phyloP scores from a whole-genome alignment of 2,888 invertebrate species.

The Drosophila meridionalis region DNA sequence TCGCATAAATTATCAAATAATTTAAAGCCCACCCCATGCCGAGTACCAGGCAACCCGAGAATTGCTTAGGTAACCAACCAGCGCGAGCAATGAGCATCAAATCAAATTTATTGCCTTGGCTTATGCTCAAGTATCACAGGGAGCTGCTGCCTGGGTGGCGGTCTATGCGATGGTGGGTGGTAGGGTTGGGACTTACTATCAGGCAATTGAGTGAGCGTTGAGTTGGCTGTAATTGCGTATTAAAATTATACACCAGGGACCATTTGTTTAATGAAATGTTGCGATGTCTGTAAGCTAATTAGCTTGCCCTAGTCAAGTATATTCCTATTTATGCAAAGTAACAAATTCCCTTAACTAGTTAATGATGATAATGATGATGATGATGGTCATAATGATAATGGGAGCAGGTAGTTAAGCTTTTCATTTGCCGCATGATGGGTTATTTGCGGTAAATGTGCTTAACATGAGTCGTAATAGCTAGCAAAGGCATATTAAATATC shows the following conservation, averaged over 20 bases:
- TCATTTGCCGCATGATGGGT: conserved; percentile 48
- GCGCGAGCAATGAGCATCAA: conserved; percentile 48
- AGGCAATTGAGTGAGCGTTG: conserved; percentile 71
- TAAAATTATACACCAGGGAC: conserved; percentile 76
- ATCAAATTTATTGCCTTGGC: conserved; percentile 71
- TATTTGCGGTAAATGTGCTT: conserved; percentile 17
- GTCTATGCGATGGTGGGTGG: background rate
- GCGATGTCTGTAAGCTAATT: conserved; percentile 72
- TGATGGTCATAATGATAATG: conserved; percentile 5
- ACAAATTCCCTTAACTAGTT: conserved; percentile 15
- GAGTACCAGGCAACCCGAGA: conserved; percentile 35
- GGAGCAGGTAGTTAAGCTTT: conserved; percentile 30
- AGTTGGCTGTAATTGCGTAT: conserved; percentile 76
- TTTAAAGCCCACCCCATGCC: conserved; percentile 53
- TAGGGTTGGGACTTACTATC: conserved; percentile 52
- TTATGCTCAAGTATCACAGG: conserved; percentile 41
- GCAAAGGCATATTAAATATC: conserved; percentile 1
- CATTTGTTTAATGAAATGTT: conserved; percentile 78
- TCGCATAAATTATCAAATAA: conserved; percentile 78
- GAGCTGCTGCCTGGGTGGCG: background rate
- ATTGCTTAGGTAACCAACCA: conserved; percentile 69
- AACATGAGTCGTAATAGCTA: conserved; percentile 2
- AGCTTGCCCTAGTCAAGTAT: conserved; percentile 49
- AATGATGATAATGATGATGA: conserved; percentile 14
- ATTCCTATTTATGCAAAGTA: conserved; percentile 42